Conservation (phyloP, 1,140 invertebrate species). For the Trachelipus rathkii region DNA sequence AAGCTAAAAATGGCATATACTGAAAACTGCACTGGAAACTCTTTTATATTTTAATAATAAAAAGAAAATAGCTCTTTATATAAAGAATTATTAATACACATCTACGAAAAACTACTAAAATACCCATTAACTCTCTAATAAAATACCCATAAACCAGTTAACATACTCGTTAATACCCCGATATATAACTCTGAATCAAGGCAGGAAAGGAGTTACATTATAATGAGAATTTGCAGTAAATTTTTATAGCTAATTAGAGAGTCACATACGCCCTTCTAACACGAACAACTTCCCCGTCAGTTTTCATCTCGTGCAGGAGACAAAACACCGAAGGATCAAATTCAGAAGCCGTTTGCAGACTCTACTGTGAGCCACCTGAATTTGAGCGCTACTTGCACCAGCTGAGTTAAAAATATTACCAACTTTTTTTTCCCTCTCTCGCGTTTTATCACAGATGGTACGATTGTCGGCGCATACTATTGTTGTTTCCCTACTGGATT, state of each 20-base stretch:
- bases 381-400: background rate
- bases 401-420: background rate
- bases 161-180: too few species aligned
- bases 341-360: background rate
- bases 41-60: background rate
- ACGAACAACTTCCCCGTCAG: background rate
- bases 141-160: too few species aligned
- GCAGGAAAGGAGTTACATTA: background rate
- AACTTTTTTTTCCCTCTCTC: too few species aligned
- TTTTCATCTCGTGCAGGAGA: background rate
- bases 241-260: background rate
- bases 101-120: too few species aligned
- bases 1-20: constrained; percentile 1
- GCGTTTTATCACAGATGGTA: background rate
- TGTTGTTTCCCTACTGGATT: background rate
- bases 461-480: background rate
- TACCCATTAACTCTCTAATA: too few species aligned
- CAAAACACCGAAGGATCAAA: background rate
- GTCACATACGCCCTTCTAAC: background rate
- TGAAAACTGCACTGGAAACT: background rate
- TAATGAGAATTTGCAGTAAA: background rate
- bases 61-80: background rate
- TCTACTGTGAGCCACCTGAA: background rate
- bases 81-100: background rate
- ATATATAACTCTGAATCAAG: too few species aligned